Evolutionary conservation across 2,113 vertebrate species (phyloP).

Genomic region (Nycticebus coucang): DNA sequence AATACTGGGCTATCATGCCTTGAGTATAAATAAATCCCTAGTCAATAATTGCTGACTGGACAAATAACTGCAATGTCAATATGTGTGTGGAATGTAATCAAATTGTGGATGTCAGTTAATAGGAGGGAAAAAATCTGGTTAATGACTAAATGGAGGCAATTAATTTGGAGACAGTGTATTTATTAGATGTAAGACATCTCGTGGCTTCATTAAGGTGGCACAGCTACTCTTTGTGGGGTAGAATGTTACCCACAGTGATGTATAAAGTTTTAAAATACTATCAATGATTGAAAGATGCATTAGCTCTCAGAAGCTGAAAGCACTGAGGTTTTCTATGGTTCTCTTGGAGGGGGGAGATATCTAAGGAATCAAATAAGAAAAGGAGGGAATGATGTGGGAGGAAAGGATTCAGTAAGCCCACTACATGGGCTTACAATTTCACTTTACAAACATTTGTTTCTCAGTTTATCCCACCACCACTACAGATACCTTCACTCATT

Average conservation of each 20-base stretch:
- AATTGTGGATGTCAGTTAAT: not conserved
- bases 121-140: not conserved
- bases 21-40: not conserved
- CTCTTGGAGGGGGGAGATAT: not conserved
- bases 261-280: not conserved
- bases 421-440: not conserved
- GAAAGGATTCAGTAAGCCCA: not conserved
- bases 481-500: not conserved
- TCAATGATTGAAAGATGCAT: not conserved
- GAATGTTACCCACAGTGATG: not conserved
- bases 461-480: not conserved
- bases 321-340: not conserved
- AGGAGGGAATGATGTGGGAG: not conserved
- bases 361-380: constrained; percentile 14
- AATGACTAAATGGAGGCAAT: not conserved
- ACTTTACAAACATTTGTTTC: not conserved
- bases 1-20: not conserved
- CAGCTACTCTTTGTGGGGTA: not conserved
- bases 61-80: not conserved
- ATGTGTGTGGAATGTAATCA: not conserved
- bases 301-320: not conserved
- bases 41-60: not conserved
- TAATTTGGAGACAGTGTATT: not conserved
- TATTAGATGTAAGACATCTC: not conserved
- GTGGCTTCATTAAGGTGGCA: not conserved